Conservation (phyloP, 2,888 invertebrate species). For the Brachynemurus nebulosus region DNA sequence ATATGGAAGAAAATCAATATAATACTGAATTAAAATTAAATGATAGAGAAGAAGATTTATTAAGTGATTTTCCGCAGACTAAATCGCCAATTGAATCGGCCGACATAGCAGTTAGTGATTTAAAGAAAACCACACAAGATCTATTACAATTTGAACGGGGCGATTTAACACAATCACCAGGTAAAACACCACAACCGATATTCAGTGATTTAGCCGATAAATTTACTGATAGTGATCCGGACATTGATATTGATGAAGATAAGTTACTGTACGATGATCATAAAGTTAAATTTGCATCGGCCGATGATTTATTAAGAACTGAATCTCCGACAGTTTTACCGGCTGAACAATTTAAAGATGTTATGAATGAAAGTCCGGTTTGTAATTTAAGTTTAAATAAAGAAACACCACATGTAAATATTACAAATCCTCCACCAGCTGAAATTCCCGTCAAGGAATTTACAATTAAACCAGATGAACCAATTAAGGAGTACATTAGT, state of each 20-base stretch:
- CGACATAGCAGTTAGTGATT: neutral
- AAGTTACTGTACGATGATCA: slow-evolving; percentile 21
- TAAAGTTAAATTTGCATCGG: slow-evolving; percentile 13
- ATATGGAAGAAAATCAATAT: neutral
- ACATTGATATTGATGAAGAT: slow-evolving; percentile 31
- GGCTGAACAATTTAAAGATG: slow-evolving; percentile 23
- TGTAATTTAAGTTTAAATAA: slow-evolving; percentile 5
- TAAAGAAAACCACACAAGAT: slow-evolving; percentile 17
- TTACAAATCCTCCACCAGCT: slow-evolving; percentile 10
- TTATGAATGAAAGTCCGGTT: slow-evolving; percentile 23
- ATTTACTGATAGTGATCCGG: slow-evolving; percentile 44
- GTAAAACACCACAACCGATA: neutral
- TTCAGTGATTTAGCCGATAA: slow-evolving; percentile 34
- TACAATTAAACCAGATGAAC: neutral
- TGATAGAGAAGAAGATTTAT: neutral
- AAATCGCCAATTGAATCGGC: neutral
- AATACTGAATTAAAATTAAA: neutral
- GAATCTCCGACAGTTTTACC: slow-evolving; percentile 7
- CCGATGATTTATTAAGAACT: slow-evolving; percentile 7
- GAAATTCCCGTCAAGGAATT: neutral
- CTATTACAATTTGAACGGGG: slow-evolving; percentile 28
- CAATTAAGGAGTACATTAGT: slow-evolving; percentile 3
- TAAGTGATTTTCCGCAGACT: neutral
- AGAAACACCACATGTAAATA: slow-evolving; percentile 9
- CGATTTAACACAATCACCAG: neutral